Percentiles rank a stretch among this genome's conserved stretches.
phyloP scores from a whole-genome alignment of 2,797 vertebrate genomes.

The Cyclopterus lumpus region DNA sequence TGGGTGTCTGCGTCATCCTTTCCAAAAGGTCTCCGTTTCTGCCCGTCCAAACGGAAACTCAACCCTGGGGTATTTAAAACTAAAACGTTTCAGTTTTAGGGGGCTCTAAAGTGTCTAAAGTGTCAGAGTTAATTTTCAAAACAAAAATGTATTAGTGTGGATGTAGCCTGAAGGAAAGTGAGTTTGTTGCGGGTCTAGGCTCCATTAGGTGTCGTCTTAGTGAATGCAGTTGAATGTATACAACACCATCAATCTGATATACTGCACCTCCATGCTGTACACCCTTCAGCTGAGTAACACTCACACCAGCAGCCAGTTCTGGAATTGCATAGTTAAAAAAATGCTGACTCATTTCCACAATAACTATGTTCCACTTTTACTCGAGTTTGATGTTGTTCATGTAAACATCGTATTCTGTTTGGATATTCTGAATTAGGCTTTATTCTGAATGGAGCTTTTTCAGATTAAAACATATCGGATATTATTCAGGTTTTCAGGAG shows the following conservation, averaged over 20 bases:
- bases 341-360: conserved; percentile 30
- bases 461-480: not conserved
- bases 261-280: too few relatives aligned
- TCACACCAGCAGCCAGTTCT: not conserved
- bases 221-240: not conserved
- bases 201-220: not conserved
- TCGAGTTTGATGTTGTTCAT: not conserved
- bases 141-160: too few relatives aligned
- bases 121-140: too few relatives aligned
- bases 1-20: too few relatives aligned
- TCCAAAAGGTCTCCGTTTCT: not conserved
- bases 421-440: not conserved
- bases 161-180: not conserved
- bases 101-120: too few relatives aligned
- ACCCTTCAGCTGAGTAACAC: too few relatives aligned
- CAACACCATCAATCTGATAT: not conserved
- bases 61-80: not conserved
- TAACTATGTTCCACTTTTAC: not conserved
- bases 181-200: not conserved
- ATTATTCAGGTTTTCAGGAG: not conserved
- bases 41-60: not conserved
- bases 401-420: not conserved
- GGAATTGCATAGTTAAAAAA: not conserved
- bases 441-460: not conserved
- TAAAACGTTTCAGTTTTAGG: not conserved